Conservation (phyloP, 2,888 invertebrate species). For the Parnassius glacialis region DNA sequence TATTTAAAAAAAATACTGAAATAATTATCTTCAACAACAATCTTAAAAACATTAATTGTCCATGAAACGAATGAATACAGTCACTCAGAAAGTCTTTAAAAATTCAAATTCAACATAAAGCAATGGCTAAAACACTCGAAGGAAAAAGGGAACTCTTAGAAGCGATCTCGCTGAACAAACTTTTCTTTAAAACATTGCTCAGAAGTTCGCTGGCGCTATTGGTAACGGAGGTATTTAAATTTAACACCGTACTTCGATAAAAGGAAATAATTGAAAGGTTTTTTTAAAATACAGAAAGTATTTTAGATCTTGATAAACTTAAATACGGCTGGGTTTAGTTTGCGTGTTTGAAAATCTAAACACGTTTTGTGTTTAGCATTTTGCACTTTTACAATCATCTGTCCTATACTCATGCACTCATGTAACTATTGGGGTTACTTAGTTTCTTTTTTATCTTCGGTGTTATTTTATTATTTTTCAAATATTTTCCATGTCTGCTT, state of each 20-base stretch:
- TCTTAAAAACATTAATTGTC: background rate
- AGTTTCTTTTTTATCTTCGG: no score
- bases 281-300: constrained; percentile 1
- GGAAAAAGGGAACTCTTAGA: constrained; percentile 25
- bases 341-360: no score
- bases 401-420: no score
- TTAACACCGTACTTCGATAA: constrained; percentile 10
- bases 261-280: constrained; percentile 11
- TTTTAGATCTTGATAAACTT: background rate
- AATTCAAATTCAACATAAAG: constrained; percentile 30
- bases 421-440: no score
- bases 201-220: constrained; percentile 25
- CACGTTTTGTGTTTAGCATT: no score
- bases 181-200: constrained; percentile 28
- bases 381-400: no score
- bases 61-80: constrained; percentile 26
- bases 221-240: constrained; percentile 23
- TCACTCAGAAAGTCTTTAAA: constrained; percentile 28
- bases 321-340: background rate
- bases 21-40: background rate
- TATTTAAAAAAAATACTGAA: no score
- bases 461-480: no score
- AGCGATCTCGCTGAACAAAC: constrained; percentile 27
- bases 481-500: no score
- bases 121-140: constrained; percentile 22